Conservation (phyloP, 2,797 vertebrate genomes). For the Xiphorhynchus erythropygius region DNA sequence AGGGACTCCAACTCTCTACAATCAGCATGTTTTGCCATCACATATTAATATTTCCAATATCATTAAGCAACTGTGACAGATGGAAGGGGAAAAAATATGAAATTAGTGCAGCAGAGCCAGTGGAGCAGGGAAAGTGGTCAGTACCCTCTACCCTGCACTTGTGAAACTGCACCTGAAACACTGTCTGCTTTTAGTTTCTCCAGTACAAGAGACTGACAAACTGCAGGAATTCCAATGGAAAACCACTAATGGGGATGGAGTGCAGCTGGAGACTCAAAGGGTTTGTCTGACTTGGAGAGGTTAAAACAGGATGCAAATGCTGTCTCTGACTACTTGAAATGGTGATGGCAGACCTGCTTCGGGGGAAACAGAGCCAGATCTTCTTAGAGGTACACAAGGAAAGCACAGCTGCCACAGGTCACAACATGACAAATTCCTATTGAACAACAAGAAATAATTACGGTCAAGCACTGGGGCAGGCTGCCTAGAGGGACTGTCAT, state of each 20-base stretch:
- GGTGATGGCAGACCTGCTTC: neutral
- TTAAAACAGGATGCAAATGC: neutral
- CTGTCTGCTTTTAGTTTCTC: neutral
- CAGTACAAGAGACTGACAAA: neutral
- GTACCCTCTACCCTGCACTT: no score
- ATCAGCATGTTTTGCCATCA: neutral
- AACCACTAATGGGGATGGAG: neutral
- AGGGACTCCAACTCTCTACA: neutral
- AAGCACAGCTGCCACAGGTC: neutral
- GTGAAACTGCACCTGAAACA: neutral
- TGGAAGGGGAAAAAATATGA: neutral
- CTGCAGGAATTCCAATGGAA: neutral
- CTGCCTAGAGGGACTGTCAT: neutral
- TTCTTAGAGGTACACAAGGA: neutral
- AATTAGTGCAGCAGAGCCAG: neutral
- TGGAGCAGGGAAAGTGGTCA: neutral
- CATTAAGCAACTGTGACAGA: neutral
- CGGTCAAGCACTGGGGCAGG: neutral
- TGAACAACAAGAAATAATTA: neutral
- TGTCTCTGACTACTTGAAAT: neutral
- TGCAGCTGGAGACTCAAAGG: neutral
- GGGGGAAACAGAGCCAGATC: neutral
- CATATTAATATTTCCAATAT: rapidly evolving
- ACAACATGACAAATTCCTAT: rapidly evolving
- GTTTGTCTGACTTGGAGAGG: neutral